Percentiles rank a stretch among this genome's conserved stretches.
Evolutionary conservation across 2,797 vertebrate species (phyloP).

Genomic region (Halcyon leucocephala): DNA sequence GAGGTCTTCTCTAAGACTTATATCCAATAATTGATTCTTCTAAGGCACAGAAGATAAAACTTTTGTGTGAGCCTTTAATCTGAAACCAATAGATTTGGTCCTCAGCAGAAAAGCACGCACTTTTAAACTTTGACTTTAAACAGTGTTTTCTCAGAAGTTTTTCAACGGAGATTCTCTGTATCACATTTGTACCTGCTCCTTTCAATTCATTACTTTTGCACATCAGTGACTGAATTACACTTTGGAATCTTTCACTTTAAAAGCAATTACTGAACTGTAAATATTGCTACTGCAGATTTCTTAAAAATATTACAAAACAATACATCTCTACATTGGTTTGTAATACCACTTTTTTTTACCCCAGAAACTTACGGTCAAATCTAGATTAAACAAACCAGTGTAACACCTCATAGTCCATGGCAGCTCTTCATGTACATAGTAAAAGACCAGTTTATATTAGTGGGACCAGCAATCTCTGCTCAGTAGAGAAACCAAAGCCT

Average conservation of each 20-base stretch:
- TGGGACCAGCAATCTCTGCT: background rate
- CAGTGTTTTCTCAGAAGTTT: background rate
- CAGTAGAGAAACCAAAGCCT: background rate
- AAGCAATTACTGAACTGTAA: background rate
- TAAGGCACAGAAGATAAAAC: constrained; percentile 40
- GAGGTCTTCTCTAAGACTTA: constrained; percentile 35
- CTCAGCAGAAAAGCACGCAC: constrained; percentile 4
- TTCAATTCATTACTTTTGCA: background rate
- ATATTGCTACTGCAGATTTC: background rate
- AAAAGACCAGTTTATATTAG: background rate
- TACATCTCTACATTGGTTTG: background rate
- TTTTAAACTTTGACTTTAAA: background rate
- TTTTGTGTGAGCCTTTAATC: constrained; percentile 62
- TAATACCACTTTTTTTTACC: background rate
- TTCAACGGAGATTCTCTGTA: background rate
- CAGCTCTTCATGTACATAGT: background rate
- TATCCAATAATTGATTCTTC: background rate
- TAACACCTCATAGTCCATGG: background rate
- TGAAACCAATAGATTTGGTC: constrained; percentile 13
- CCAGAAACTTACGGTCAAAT: background rate
- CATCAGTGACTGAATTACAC: background rate
- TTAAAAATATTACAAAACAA: background rate
- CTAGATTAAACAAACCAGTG: background rate
- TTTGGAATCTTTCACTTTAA: background rate
- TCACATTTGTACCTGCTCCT: background rate